A percentile compares a stretch with the other conserved stretches of the same genome.
phyloP scores from a whole-genome alignment of 1,140 invertebrate genomes.

The Tribolium madens region DNA sequence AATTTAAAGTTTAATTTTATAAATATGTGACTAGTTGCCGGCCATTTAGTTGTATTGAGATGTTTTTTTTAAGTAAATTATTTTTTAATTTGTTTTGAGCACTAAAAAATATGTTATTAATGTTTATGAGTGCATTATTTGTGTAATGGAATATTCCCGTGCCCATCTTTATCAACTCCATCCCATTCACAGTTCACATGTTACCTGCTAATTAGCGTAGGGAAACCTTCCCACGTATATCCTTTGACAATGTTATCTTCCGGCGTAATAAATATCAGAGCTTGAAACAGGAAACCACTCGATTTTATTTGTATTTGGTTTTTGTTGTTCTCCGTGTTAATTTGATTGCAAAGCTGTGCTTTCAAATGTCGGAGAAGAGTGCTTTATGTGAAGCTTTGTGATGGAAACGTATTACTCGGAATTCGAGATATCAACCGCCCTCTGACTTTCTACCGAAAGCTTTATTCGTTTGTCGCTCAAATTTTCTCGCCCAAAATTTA shows the following conservation, averaged over 20 bases:
- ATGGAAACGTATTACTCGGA: slow-evolving; percentile 17
- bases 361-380: slow-evolving; percentile 20
- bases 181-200: slow-evolving; percentile 1
- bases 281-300: slow-evolving; percentile 5
- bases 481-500: not conserved
- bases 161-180: not conserved
- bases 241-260: slow-evolving; percentile 31
- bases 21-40: too few species aligned
- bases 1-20: too few species aligned
- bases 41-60: too few species aligned
- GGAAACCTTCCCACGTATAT: not conserved
- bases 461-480: slow-evolving; percentile 1
- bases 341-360: slow-evolving; percentile 23
- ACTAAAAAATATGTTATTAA: too few species aligned
- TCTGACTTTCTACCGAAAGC: not conserved
- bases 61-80: too few species aligned
- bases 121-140: not conserved
- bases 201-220: not conserved
- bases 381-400: slow-evolving; percentile 13
- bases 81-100: too few species aligned
- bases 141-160: not conserved
- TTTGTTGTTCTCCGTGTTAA: slow-evolving; percentile 19
- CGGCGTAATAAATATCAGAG: not conserved
- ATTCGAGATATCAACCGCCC: slow-evolving; percentile 6
- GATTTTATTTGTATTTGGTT: slow-evolving; percentile 17